A percentile compares a stretch with the other conserved stretches of the same genome.
Evolutionary conservation across 1,140 invertebrate genomes (phyloP).

Genomic region (Aphidius gifuensis): DNA sequence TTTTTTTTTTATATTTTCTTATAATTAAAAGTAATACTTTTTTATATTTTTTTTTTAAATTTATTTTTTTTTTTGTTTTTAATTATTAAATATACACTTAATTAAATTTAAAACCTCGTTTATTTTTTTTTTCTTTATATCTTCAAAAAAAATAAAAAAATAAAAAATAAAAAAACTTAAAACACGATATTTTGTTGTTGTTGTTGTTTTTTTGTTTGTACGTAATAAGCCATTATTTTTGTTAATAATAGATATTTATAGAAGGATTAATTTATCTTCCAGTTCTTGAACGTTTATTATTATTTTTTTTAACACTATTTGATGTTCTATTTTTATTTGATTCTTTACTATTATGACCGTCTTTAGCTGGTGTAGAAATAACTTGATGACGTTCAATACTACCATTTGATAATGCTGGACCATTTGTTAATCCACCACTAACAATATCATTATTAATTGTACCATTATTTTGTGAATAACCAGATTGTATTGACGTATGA

Average conservation of each 20-base stretch:
- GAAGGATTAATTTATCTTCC: conserved; percentile 28
- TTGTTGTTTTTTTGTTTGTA: neutral
- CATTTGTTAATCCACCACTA: conserved; percentile 65
- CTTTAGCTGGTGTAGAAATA: conserved; percentile 52
- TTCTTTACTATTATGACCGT: conserved; percentile 60
- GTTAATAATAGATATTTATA: conserved; percentile 13
- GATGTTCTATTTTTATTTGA: conserved; percentile 60
- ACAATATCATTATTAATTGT: conserved; percentile 61
- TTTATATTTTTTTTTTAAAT: no score
- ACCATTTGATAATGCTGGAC: conserved; percentile 53
- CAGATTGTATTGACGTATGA: conserved; percentile 65
- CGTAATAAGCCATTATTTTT: neutral
- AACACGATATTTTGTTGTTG: neutral
- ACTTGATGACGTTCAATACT: conserved; percentile 44
- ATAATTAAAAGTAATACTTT: no score
- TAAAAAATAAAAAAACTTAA: neutral
- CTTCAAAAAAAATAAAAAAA: no score
- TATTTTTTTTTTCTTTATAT: no score
- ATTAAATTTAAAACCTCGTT: no score
- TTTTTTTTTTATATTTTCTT: no score
- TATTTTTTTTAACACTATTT: conserved; percentile 65
- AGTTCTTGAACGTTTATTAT: conserved; percentile 68
- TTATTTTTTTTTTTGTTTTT: no score
- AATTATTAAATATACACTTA: no score
- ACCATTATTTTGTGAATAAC: conserved; percentile 60